A percentile compares a stretch with the other conserved stretches of the same genome.
Evolutionary conservation across 2,888 invertebrate genomes (phyloP).

Genomic region (Hypomecis punctinalis): DNA sequence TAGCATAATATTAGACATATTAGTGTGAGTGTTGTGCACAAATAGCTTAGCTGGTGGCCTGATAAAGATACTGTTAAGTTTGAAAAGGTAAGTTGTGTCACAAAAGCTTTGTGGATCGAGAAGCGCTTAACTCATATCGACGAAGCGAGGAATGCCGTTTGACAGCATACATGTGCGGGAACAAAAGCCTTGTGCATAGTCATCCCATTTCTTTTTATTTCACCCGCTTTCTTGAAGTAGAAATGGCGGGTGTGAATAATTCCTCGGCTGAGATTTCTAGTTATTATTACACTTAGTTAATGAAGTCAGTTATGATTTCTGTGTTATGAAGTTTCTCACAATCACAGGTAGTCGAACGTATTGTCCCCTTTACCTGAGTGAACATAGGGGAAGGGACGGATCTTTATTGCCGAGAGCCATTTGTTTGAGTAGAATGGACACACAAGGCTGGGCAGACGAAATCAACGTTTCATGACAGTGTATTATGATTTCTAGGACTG

Average conservation of each 20-base stretch:
- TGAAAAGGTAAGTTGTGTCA: slow-evolving; percentile 83
- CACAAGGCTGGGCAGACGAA: slow-evolving; percentile 49
- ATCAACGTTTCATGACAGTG: slow-evolving; percentile 43
- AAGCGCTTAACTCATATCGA: slow-evolving; percentile 80
- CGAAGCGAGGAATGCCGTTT: slow-evolving; percentile 82
- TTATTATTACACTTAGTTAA: slow-evolving; percentile 27
- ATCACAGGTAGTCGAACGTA: slow-evolving; percentile 71
- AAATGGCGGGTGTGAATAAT: slow-evolving; percentile 50
- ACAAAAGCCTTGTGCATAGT: slow-evolving; percentile 83
- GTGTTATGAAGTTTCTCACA: slow-evolving; percentile 60
- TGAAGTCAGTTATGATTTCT: slow-evolving; percentile 54
- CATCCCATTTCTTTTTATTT: slow-evolving; percentile 76
- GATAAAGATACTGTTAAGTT: slow-evolving; percentile 79
- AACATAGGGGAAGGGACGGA: slow-evolving; percentile 69
- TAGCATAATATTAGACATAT: slow-evolving; percentile 57
- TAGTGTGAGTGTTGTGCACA: slow-evolving; percentile 74
- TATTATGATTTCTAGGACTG: slow-evolving; percentile 8
- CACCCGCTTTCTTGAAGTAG: slow-evolving; percentile 65
- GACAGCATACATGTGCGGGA: slow-evolving; percentile 83
- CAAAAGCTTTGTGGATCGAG: slow-evolving; percentile 79
- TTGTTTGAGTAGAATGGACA: slow-evolving; percentile 74
- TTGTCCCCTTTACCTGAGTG: slow-evolving; percentile 73
- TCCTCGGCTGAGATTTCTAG: slow-evolving; percentile 38
- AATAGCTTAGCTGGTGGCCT: slow-evolving; percentile 60
- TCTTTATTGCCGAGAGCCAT: slow-evolving; percentile 67